Evolutionary conservation across 64 coral and sea anemone species (phyloP), one percentile per base, ranked within the genome.

Genomic region (Montipora cactus): DNA sequence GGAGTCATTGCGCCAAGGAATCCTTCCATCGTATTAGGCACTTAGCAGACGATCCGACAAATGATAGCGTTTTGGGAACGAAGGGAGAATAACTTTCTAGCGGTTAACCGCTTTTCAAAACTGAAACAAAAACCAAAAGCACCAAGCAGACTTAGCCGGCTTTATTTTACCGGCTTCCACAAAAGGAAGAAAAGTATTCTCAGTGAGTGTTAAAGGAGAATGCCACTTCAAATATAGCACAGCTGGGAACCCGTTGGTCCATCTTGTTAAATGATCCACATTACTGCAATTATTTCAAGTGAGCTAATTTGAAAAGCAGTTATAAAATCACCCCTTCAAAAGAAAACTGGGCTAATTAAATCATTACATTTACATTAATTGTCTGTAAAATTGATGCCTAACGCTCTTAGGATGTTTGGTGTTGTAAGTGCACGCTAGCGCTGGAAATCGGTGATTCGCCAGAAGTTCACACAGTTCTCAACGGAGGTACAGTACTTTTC

Each of bases 301-400:
- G 64, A 81, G 57, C 52, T 53, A 81, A 81, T 61, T 81, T 81
- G 20, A 25, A 37, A 5, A 16, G 11, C 55, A 62, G 53, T 57
- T 58, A 61, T 59, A 62, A 11, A 9, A 58, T 25, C 55, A 82
- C 53, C 15, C 25, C 22, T 59, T 62, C 57, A 82, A 62, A 18
- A 62, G 57, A 64, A 82, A 61, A 82, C 80, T 86, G 18, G 14
- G 66, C 47, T 71, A 86, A 86, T 86, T 72, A 86, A 86, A 48
- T 59, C 19, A 49, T 49, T 72, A 50, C 47, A 49, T 72, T 71
- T 71, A 18, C 64, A 50, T 37, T 72, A 72, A 86, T 72, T 72
- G 82, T 50, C 82, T 86, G 82, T 72, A 66, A 84, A 86, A 86
- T 86, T 72, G 82, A 86, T 86, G 82, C 44, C 82, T 51, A 18